Evolutionary conservation across 2,113 vertebrate genomes (phyloP), one percentile per base, ranked within the genome.

Genomic region (Danio rerio): DNA sequence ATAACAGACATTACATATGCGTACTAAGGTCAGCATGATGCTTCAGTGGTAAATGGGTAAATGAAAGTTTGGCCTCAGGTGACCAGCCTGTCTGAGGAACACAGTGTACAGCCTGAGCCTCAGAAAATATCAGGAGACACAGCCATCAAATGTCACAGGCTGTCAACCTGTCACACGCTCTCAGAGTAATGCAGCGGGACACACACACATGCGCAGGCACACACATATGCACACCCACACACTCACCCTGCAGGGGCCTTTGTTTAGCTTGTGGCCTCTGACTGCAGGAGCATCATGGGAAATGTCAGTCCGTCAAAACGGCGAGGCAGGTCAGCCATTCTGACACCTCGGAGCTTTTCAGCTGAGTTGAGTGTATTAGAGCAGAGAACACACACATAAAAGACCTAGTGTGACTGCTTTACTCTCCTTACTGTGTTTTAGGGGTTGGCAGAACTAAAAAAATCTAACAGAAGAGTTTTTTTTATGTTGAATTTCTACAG

Each of bases 61-160:
- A 66, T 42, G 18, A 40, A 13, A 65, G 45, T 1, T 62, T 50
- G 18, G 18, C 45, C 58, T 62, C 58, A 50, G 61, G 47, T 66
- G 47, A 66, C 31, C 10, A 66, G 77, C 16, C 9, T 79, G 49
- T 52, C 11, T 21, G 20, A 78, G 18, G 74, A 45, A 77, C 58
- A 77, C 45, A 13, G 52, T 9, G 4, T 52, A 78, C 21, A 40
- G 21, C 31, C 62, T 78, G 18, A 78, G 88, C 88, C 89, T 85
- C 76, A 84, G 79, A 91, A 88, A 85, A 85, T 86, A 92, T 88
- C 91, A 90, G 89, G 89, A 90, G 89, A 89, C 86, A 90, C 84
- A 49, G 88, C 86, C 89, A 87, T 88, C 70, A 80, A 84, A 89
- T 89, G 89, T 90, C 92, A 91, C 83, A 87, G 78, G 81, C 81